Evolutionary conservation across 2,797 vertebrate genomes (phyloP), one percentile per base, ranked within the genome.

Genomic region (Petrocephalus schoutedeni): DNA sequence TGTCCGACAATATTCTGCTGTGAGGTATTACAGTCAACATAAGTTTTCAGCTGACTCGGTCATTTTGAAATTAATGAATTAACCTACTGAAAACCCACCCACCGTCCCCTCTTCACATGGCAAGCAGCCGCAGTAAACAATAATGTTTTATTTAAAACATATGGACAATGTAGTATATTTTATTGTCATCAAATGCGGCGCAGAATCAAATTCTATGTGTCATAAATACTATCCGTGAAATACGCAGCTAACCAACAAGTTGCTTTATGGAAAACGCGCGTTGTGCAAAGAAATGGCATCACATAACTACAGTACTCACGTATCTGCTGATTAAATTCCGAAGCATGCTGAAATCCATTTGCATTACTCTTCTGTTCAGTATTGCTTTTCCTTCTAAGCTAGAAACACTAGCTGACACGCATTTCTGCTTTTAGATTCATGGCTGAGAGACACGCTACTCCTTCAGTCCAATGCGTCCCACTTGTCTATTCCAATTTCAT

Each of bases 271-370:
- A 67, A 28, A 36, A 51, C 12, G 58, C 8, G 21, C 16, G 54
- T 54, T 71, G 45, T 36, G 53, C 4, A 16, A 3, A 91, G 89
- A 59, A 90, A 91, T 89, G 91, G 89, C 90, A 88, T 88, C 86
- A 88, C 87, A 89, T 91, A 67, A 71, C 10, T 58, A 56, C 54
- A 82, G 14, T 84, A 95, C 97, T 98, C 95, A 98, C 97, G 91
- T 96, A 98, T 97, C 97, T 96, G 92, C 93, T 95, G 93, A 98
- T 96, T 91, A 97, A 95, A 88, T 95, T 97, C 95, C 97, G 95
- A 92, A 97, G 93, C 89, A 91, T 94, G 93, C 92, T 97, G 95
- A 97, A 97, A 94, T 97, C 97, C 97, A 98, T 97, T 96, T 94
- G 95, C 4, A 49, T 49, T 49, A 45, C 41, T 21, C 41, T 80